phyloP scores from a whole-genome alignment of 2,113 vertebrate genomes.

The Machaerirhynchus nigripectus region DNA sequence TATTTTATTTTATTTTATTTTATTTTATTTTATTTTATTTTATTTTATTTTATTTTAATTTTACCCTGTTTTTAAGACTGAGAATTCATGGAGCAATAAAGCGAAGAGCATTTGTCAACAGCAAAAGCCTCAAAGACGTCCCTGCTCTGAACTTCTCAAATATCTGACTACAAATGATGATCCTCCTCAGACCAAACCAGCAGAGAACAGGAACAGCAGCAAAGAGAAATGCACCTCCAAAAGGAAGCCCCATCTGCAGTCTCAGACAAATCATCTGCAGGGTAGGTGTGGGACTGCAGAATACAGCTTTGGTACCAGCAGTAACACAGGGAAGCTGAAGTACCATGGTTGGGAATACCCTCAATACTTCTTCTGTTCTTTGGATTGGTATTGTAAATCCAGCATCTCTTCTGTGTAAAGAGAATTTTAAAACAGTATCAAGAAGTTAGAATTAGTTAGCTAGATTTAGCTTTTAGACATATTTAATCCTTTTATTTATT shows the following conservation, averaged over 20 bases:
- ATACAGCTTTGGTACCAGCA: slow-evolving; percentile 57
- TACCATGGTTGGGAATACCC: not conserved
- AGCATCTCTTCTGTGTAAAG: not conserved
- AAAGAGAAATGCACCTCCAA: slow-evolving; percentile 88
- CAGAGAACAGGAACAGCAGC: slow-evolving; percentile 88
- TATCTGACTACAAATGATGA: slow-evolving; percentile 97
- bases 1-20: not conserved
- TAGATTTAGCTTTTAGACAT: not conserved
- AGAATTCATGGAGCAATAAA: slow-evolving; percentile 95
- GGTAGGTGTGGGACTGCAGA: slow-evolving; percentile 77
- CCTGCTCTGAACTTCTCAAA: slow-evolving; percentile 98
- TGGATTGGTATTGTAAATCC: not conserved
- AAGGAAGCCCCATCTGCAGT: slow-evolving; percentile 82
- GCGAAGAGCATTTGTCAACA: slow-evolving; percentile 89
- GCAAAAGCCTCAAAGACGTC: slow-evolving; percentile 93
- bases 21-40: not conserved
- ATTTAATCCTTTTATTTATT: not conserved
- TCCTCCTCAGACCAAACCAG: slow-evolving; percentile 89
- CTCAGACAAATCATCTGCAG: slow-evolving; percentile 90
- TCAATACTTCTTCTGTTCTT: not conserved
- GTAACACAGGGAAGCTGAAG: slow-evolving; percentile 60
- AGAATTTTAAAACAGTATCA: not conserved
- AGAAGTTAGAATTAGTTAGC: not conserved
- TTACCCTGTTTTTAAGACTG: slow-evolving; percentile 80
- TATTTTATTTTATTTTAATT: not conserved